phyloP scores from a whole-genome alignment of 1,140 invertebrate genomes.

The Drosophila mauritiana region DNA sequence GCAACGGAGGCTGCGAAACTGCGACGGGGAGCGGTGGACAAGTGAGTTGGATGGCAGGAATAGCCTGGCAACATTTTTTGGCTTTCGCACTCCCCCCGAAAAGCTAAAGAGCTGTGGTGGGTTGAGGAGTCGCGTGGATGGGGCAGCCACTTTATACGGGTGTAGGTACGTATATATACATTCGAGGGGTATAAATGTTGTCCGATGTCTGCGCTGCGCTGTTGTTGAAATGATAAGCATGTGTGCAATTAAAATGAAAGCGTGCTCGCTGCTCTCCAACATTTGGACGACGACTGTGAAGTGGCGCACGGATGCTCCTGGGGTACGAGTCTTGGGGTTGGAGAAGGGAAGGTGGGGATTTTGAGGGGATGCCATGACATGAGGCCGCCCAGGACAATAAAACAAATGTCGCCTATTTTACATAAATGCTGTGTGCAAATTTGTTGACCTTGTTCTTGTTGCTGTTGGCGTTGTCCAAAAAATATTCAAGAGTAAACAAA shows the following conservation, averaged over 20 bases:
- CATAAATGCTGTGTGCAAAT: conserved; percentile 78
- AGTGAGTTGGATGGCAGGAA: conserved; percentile 68
- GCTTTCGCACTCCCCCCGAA: conserved; percentile 23
- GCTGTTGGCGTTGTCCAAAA: conserved; percentile 50
- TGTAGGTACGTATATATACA: conserved; percentile 7
- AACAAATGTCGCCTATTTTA: conserved; percentile 80
- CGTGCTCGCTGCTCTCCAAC: conserved; percentile 61
- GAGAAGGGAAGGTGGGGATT: background rate
- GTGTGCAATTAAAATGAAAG: conserved; percentile 83
- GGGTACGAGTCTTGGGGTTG: background rate
- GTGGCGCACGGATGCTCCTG: conserved; percentile 16
- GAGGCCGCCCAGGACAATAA: conserved; percentile 69
- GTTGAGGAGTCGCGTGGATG: conserved; percentile 5
- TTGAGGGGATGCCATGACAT: conserved; percentile 33
- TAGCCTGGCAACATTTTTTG: conserved; percentile 56
- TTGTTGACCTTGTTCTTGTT: conserved; percentile 61
- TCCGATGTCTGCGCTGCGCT: conserved; percentile 34
- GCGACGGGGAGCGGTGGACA: conserved; percentile 20
- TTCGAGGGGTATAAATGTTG: conserved; percentile 29
- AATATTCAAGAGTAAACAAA: conserved; percentile 42
- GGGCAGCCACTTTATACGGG: conserved; percentile 8
- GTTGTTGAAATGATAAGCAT: conserved; percentile 82
- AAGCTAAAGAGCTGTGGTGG: conserved; percentile 65
- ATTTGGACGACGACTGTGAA: conserved; percentile 47
- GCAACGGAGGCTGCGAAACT: conserved; percentile 1